Conservation (phyloP, 2,888 invertebrate species). For the Hedya salicella region DNA sequence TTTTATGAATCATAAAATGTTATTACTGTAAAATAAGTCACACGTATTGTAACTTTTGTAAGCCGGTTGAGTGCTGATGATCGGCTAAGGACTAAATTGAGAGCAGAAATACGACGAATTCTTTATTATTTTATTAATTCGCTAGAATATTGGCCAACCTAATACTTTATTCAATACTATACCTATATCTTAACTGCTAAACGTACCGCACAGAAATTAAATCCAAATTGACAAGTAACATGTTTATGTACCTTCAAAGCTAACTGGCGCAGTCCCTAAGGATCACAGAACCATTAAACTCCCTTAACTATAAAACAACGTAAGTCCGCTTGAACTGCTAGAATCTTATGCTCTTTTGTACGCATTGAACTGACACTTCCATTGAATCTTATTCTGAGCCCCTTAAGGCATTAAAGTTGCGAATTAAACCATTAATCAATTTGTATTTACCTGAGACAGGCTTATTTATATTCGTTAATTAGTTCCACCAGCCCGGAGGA, state of each 20-base stretch:
- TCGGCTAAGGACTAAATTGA: too few relatives aligned
- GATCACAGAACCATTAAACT: slow-evolving; percentile 1
- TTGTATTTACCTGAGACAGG: slow-evolving; percentile 49
- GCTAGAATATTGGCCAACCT: too few relatives aligned
- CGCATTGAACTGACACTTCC: slow-evolving; percentile 13
- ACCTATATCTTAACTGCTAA: not conserved
- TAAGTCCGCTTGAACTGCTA: not conserved
- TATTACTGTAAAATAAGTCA: too few relatives aligned
- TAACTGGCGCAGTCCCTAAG: slow-evolving; percentile 26
- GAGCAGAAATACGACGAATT: too few relatives aligned
- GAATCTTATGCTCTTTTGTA: not conserved
- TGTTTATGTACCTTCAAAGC: not conserved
- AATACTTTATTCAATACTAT: too few relatives aligned
- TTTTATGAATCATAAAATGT: too few relatives aligned
- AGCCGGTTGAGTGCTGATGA: too few relatives aligned
- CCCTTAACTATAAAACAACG: not conserved
- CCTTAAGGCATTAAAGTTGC: slow-evolving; percentile 47
- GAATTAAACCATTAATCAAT: slow-evolving; percentile 54
- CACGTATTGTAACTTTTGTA: too few relatives aligned
- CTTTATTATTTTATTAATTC: too few relatives aligned
- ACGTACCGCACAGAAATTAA: not conserved
- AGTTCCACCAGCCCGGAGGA: slow-evolving; percentile 24
- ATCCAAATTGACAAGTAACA: not conserved
- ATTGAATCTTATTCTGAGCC: slow-evolving; percentile 4
- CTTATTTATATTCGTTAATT: slow-evolving; percentile 49